A percentile compares a stretch with the other conserved stretches of the same genome.
Evolutionary conservation across 2,113 vertebrate species (phyloP).

Genomic region (Cryptotis parvus): DNA sequence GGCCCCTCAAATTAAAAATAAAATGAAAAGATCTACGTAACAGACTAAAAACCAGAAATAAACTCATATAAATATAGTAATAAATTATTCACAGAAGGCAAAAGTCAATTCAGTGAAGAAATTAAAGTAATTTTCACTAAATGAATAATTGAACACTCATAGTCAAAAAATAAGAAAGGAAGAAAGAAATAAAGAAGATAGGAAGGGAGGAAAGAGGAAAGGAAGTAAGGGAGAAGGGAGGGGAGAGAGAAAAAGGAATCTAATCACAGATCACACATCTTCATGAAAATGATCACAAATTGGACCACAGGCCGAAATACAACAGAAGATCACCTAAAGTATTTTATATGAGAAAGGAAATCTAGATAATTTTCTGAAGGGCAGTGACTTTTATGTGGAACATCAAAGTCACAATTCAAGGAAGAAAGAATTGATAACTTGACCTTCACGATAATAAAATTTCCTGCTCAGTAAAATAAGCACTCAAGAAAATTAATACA

Average conservation of each 20-base stretch:
- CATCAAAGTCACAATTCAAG: not conserved
- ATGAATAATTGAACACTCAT: not conserved
- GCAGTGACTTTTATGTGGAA: not conserved
- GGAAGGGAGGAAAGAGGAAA: no score
- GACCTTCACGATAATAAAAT: not conserved
- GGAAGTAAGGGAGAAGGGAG: no score
- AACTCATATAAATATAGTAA: not conserved
- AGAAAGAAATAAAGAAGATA: no score
- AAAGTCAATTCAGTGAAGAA: not conserved
- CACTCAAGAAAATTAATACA: not conserved
- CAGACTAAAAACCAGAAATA: not conserved
- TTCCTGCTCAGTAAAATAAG: not conserved
- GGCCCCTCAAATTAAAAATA: no score
- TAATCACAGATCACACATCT: not conserved
- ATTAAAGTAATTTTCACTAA: slow-evolving; percentile 14
- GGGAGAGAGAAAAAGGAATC: no score
- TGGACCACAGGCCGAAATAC: not conserved
- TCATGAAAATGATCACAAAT: not conserved
- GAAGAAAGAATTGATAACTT: not conserved
- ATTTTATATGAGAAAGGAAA: not conserved
- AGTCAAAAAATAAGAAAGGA: not conserved
- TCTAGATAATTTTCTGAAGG: not conserved
- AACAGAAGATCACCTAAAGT: no score
- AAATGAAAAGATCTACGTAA: not conserved
- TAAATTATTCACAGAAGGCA: not conserved